Conservation (phyloP, 2,113 vertebrate species). For the Nibea coibor region DNA sequence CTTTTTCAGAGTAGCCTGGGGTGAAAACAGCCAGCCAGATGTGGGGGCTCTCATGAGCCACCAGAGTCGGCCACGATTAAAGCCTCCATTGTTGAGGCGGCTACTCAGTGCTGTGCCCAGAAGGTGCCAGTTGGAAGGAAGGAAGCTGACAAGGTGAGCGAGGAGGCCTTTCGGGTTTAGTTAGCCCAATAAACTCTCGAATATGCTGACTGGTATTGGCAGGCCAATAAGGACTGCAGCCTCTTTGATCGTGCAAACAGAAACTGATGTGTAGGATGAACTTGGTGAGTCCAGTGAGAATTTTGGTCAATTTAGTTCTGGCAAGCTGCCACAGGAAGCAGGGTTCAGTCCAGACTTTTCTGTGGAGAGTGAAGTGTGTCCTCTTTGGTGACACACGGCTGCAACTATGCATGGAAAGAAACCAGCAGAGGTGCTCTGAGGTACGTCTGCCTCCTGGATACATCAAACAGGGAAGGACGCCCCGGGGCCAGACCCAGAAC, state of each 20-base stretch:
- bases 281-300: not conserved
- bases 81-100: not conserved
- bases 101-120: not conserved
- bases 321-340: not conserved
- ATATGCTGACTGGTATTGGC: constrained; percentile 16
- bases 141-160: not conserved
- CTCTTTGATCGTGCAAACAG: not conserved
- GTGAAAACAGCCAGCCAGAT: not conserved
- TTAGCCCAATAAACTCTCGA: not conserved
- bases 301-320: not conserved
- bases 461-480: not conserved
- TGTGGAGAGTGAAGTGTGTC: not conserved
- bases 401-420: not conserved
- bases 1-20: not conserved
- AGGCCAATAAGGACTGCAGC: not conserved
- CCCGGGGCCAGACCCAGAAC: not conserved
- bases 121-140: constrained; percentile 2
- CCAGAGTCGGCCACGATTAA: not conserved
- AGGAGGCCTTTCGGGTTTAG: not conserved
- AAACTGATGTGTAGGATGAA: not conserved
- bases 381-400: constrained; percentile 7
- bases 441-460: not conserved
- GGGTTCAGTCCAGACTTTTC: not conserved
- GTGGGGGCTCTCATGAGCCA: not conserved
- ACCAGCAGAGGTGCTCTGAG: not conserved